Base-by-base conservation (phyloP, 1,140 invertebrate species). In the Zeugodacus cucurbitae region DNA sequence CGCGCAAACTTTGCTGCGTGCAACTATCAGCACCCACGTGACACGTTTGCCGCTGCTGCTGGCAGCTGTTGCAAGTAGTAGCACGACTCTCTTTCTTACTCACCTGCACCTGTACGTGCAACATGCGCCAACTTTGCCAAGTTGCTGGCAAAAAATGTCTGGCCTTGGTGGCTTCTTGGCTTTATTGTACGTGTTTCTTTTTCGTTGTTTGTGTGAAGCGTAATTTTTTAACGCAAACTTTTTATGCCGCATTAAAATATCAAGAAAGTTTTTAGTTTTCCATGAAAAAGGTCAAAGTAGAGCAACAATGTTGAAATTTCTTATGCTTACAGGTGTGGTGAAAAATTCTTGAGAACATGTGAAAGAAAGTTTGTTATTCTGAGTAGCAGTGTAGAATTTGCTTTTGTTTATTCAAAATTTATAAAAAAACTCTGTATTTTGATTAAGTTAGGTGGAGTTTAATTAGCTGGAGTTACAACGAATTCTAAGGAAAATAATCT, bases 1-100 rank as follows among this genome's bases (percentile, higher is more conserved):
- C 74, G n/a, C 37, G n/a, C n/a, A 82, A 82, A 82, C 41, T 82
- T 82, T 44, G 26, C 41, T 82, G 74, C 74, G 74, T 82, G 74
- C 41, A 82, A 48, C 74, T 82, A 82, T 44, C 74, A 82, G 74
- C 74, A 48, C 74, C 74, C 74, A 82, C 74, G 41, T 82, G 74
- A 82, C 74, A 48, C 41, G 74, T 82, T 82, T 82, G 74, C n/a
- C 48, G 10, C 74, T 82, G 74, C n/a, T 82, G 10, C 74, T 82
- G 74, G 74, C 74, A 82, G 74, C 37, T 82, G 74, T 82, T 82
- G 74, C 74, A 82, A 54, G 70, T 26, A 54, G 70, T 26, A 82
- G 26, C 74, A 82, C n/a, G 29, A 29, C 37, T 41, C 64, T 26
- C 41, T 29, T 8, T 44, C 41, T 48, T 82, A 44, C 22, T 29